Evolutionary conservation across 92 coral and sea anemone genomes (phyloP).

Genomic region (Metridium senile): DNA sequence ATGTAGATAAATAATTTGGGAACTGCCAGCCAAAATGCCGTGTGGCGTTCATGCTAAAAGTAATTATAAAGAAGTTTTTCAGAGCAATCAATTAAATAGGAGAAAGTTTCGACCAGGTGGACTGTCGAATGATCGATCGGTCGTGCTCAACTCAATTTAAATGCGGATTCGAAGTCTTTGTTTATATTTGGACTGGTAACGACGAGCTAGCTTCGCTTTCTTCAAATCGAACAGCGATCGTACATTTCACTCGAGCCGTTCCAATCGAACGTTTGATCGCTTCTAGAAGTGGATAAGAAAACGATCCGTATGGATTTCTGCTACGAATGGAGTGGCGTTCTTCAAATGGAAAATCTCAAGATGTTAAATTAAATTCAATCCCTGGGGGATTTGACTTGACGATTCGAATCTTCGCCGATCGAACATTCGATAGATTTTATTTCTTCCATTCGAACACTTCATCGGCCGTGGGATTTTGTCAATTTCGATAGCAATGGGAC

Average conservation of each 20-base stretch:
- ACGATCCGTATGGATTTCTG: constrained; percentile 6
- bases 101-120: constrained; percentile 17
- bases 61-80: constrained; percentile 15
- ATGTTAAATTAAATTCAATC: not conserved
- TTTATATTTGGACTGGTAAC: constrained; percentile 29
- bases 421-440: not conserved
- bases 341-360: constrained; percentile 9
- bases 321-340: constrained; percentile 19
- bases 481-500: not conserved
- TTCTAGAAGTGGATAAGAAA: constrained; percentile 7
- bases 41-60: constrained; percentile 5
- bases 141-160: not conserved
- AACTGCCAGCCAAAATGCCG: not conserved
- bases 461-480: not conserved
- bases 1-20: not conserved
- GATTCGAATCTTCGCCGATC: not conserved
- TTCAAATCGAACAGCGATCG: not conserved
- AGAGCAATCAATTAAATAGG: constrained; percentile 22
- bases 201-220: constrained; percentile 4
- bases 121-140: constrained; percentile 16
- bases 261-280: constrained; percentile 4
- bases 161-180: constrained; percentile 18
- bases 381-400: not conserved
- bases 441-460: constrained; percentile 1
- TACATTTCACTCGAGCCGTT: not conserved